Conservation (phyloP, 2,888 invertebrate genomes). For the Pharmacophagus antenor region DNA sequence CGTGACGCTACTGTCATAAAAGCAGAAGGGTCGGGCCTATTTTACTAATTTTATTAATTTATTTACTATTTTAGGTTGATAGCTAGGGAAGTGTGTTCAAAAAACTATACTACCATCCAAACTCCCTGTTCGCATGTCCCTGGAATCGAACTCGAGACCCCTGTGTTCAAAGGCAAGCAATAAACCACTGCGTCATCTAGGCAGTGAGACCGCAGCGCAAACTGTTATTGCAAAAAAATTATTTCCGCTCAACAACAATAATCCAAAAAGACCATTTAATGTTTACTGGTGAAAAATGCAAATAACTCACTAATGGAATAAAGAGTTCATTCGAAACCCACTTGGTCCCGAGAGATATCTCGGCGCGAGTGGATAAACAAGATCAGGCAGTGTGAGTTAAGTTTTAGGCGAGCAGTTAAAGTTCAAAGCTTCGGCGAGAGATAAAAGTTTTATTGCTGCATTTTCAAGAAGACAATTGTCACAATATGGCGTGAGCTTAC, state of each 20-base stretch:
- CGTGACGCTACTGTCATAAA: too few relatives aligned
- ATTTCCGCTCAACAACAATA: not conserved
- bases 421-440: constrained; percentile 11
- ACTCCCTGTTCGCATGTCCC: too few relatives aligned
- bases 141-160: too few relatives aligned
- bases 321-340: not conserved
- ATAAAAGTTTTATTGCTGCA: constrained; percentile 17
- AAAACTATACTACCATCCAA: too few relatives aligned
- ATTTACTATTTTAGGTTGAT: too few relatives aligned
- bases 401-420: constrained; percentile 22
- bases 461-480: constrained; percentile 18
- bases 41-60: too few relatives aligned
- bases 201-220: not conserved
- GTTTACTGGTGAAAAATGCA: not conserved
- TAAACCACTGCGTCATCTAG: too few relatives aligned
- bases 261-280: too few relatives aligned
- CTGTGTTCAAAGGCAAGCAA: too few relatives aligned
- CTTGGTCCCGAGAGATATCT: not conserved
- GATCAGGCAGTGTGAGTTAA: constrained; percentile 14
- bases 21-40: too few relatives aligned
- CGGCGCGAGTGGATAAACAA: constrained; percentile 20
- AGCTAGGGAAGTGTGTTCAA: too few relatives aligned
- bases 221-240: not conserved
- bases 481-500: constrained; percentile 7
- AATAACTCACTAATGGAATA: not conserved